These are phyloP conservation scores for Rhineura floridana DNA, from an alignment of 2,113 vertebrate genomes.

Conservation along the genomic window DNA sequence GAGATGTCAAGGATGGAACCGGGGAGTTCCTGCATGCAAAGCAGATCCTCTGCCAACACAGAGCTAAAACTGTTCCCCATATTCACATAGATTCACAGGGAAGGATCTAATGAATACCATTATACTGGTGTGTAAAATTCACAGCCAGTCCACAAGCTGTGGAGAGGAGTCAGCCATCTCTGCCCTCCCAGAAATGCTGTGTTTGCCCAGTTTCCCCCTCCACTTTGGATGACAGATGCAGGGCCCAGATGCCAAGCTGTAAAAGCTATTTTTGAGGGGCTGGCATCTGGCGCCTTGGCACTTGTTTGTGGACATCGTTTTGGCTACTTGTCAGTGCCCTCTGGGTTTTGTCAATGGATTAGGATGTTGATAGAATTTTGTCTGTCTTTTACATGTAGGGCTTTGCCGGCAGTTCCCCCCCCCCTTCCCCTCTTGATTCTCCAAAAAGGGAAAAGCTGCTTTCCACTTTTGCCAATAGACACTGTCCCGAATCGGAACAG, in stretches of 20 bases:
- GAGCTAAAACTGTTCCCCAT: no score
- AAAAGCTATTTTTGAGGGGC: conserved; percentile 43
- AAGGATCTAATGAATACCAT: neutral
- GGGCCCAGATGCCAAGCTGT: conserved; percentile 47
- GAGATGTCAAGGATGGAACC: no score
- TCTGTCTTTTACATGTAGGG: neutral
- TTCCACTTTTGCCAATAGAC: neutral
- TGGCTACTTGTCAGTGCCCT: conserved; percentile 31
- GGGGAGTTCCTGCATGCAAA: no score
- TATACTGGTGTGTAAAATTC: neutral
- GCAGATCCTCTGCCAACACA: no score
- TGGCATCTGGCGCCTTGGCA: conserved; percentile 56
- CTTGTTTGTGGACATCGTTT: conserved; percentile 28
- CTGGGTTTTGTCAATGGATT: conserved; percentile 42
- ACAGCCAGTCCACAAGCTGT: neutral
- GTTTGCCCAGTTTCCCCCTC: neutral
- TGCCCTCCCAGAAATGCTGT: neutral
- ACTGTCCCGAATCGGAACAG: conserved; percentile 19
- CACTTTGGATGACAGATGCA: neutral
- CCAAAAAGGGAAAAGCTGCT: conserved; percentile 18
- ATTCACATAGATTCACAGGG: neutral
- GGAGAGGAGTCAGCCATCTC: neutral
- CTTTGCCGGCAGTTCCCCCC: neutral
- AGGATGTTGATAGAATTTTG: conserved; percentile 22
- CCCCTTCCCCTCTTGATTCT: neutral